Evolutionary conservation across 1,140 invertebrate genomes (phyloP), one percentile per base, ranked within the genome.

Genomic region (Papilio helenus): DNA sequence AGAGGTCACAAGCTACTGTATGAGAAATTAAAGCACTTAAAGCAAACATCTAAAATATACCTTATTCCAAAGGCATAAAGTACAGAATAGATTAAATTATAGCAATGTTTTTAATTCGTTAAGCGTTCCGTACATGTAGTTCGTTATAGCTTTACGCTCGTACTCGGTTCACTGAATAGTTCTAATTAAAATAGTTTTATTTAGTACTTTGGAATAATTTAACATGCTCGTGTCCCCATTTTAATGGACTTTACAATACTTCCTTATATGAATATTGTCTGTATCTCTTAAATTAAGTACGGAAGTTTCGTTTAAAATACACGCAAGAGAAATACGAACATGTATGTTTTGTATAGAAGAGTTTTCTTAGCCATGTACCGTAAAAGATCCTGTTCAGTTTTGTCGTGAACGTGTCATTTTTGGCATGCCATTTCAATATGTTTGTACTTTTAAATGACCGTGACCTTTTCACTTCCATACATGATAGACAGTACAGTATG

Each of bases 131-230:
- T 77, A 65, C 76, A 61, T 3, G 76, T 74, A 44, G 42, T 49
- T 76, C 73, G 73, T 77, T 77, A 77, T 16, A 61, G 76, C 55
- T 77, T 61, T 65, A 77, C 42, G 72, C 42, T 74, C 26, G 74
- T n/a, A 39, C 51, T 39, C 20, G 44, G 14, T 34, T n/a, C 34
- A 42, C n/a, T 58, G 76, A 58, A 61, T 39, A 65, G 51, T 77
- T 61, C 76, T 77, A 77, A 77, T 77, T 77, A 77, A 77, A 77
- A 77, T 77, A 42, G 76, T 77, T 77, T 77, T 55, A 76, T 55
- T 76, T 49, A 55, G 46, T 55, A 34, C 46, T 55, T 76, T 29
- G 26, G 29, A 26, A 49, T 55, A 39, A 55, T 55, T 76, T 58
- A 55, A 76, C 49, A 76, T 55, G 44, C 20, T 18, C 46, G 44